Base-by-base conservation (phyloP, 2,113 vertebrate species). In the Myotis brandtii region DNA sequence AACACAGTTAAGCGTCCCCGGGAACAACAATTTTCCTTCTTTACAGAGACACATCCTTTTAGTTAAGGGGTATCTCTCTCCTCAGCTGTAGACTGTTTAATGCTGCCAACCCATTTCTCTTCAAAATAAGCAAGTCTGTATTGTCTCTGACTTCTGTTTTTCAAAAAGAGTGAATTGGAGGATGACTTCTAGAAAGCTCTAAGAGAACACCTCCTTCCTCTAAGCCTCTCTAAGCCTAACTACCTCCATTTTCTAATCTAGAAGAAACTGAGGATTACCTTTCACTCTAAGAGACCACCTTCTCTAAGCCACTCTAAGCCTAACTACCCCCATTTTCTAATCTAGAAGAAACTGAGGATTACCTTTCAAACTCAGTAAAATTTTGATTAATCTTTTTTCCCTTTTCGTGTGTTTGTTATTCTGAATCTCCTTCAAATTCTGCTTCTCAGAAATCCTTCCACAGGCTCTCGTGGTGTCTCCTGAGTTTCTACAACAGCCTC, bases 391-490 rank as follows among this genome's bases (percentile, higher is more conserved):
- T 90, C 67, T 80, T 20, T 59, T 59, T 17, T 16, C 16, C 2
- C 18, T 6, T 70, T 89, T 90, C 7, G 43, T 43, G 43, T 43
- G 43, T 91, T 72, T 72, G 40, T 77, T 95, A 59, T 84, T 91
- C 46, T 52, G 40, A 85, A 77, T 66, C 30, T 62, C 25, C 79
- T 85, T 80, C 52, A 88, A 34, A 52, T 86, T 88, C 85, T 94
- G 20, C 40, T 54, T 80, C 81, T 93, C 10, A 50, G 66, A 75
- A 59, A 16, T 64, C 30, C 9, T 88, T 91, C 27, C n/a, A 21
- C 13, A 25, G 67, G 40, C 18, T 67, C 17, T 27, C 30, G 3
- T 13, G 52, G 27, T 59, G 9, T 62, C 43, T 54, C 18, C 43
- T 62, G 50, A 34, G 69, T 67, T 70, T 92, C 48, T 30, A 23